Evolutionary conservation across 2,113 vertebrate species (phyloP), one percentile per base, ranked within the genome.

Genomic region (Rattus rattus): DNA sequence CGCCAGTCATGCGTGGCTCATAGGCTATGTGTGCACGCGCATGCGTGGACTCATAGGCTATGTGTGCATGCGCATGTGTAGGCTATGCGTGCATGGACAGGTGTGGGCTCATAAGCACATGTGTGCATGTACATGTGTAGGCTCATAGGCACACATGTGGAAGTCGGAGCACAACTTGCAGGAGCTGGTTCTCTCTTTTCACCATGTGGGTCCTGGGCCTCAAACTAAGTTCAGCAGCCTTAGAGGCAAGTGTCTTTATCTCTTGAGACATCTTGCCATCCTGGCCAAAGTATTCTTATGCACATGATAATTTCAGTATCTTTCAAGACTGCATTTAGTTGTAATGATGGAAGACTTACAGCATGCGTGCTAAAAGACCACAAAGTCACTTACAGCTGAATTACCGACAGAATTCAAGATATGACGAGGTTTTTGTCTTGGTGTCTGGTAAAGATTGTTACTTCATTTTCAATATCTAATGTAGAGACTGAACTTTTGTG

Each of bases 381-480:
- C 10, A 47, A 81, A 80, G 30, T 87, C 33, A 85, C 81, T 85
- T 63, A 92, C 11, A 39, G 26, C 88, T 11, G 80, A 85, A 63
- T 87, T 87, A 17, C 16, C 16, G 63, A 39, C 61, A 79, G 80
- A 88, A 84, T 61, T 96, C 5, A 94, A 85, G 20, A 47, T 26
- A 49, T 11, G 95, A 77, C 10, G 54, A 63, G 30, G 9, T 75
- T 84, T 47, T 88, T 96, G 83, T 92, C n/a, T 26, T 67, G 11
- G 24, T 3, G 73, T 19, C 39, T 90, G n/a, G 33, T 75, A 92
- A 95, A 95, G 92, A 22, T 69, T 36, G 2, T 80, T 92, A 39
- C 83, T 54, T 56, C 80, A 26, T 39, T 88, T 96, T 95, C 47
- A 94, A 61, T 79, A 81, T 91, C 56, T 43, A 95, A 81, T 91